phyloP scores from a whole-genome alignment of 2,113 vertebrate species.

The Paracanthobrama guichenoti region DNA sequence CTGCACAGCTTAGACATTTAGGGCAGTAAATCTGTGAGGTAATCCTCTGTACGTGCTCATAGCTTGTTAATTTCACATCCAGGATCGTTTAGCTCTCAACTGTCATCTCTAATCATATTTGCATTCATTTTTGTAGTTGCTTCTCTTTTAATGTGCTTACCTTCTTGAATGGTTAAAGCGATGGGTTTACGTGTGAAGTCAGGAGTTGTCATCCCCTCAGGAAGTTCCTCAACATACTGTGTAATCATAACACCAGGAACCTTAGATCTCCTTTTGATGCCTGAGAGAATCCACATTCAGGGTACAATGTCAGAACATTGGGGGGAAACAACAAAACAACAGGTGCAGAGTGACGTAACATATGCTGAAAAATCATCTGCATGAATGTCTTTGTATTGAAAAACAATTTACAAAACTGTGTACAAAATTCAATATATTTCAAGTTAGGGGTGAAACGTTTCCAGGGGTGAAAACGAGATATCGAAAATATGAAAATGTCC shows the following conservation, averaged over 20 bases:
- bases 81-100: slow-evolving; percentile 5
- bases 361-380: not conserved
- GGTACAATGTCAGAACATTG: slow-evolving; percentile 15
- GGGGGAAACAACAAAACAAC: not conserved
- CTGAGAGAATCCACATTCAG: slow-evolving; percentile 58
- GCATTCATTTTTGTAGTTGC: not conserved
- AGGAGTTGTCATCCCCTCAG: slow-evolving; percentile 80
- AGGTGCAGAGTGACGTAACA: not conserved
- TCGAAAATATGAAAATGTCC: not conserved
- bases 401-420: not conserved
- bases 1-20: slow-evolving; percentile 9
- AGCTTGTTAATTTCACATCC: not conserved
- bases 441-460: not conserved
- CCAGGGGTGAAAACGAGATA: not conserved
- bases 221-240: slow-evolving; percentile 81
- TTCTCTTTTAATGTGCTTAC: slow-evolving; percentile 63
- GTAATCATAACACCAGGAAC: slow-evolving; percentile 84
- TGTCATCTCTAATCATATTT: slow-evolving; percentile 8
- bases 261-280: slow-evolving; percentile 78
- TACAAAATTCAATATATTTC: not conserved
- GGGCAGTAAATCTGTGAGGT: not conserved
- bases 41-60: not conserved
- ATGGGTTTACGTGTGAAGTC: slow-evolving; percentile 88
- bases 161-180: slow-evolving; percentile 85
- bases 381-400: not conserved